phyloP scores from a whole-genome alignment of 2,888 invertebrate species.

The Nasonia oneida region DNA sequence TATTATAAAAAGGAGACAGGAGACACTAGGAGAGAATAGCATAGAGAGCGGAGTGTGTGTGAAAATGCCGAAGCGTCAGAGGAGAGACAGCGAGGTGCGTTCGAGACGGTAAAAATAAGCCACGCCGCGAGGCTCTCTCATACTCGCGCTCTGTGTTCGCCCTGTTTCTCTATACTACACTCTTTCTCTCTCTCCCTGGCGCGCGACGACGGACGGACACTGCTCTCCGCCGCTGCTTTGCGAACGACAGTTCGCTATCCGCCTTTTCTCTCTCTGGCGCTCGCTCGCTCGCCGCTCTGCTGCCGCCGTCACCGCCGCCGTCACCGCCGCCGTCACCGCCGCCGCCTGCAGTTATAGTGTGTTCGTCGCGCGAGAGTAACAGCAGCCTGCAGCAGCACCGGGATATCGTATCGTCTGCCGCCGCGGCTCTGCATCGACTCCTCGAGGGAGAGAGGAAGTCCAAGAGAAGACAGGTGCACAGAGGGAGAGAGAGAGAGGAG shows the following conservation, averaged over 20 bases:
- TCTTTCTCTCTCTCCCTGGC: neutral
- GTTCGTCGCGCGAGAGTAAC: neutral
- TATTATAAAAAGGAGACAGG: constrained; percentile 23
- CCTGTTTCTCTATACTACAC: neutral
- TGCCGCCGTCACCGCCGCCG: no score
- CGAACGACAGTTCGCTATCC: neutral
- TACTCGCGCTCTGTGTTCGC: neutral
- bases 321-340: neutral
- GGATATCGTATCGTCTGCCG: neutral
- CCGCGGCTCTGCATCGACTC: constrained; percentile 10
- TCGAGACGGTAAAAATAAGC: constrained; percentile 62
- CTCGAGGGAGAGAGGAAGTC: neutral
- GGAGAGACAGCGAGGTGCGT: constrained; percentile 59
- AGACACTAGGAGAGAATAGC: neutral
- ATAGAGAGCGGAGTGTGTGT: constrained; percentile 12
- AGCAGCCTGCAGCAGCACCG: neutral
- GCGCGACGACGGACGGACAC: neutral
- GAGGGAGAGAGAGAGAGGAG: constrained; percentile 30
- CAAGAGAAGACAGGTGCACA: neutral
- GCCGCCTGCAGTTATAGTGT: neutral
- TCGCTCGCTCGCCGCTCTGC: neutral
- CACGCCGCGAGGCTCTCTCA: constrained; percentile 52
- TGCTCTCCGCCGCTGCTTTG: neutral
- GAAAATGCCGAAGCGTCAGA: constrained; percentile 60
- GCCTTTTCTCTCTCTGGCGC: constrained; percentile 9